A percentile compares a stretch with the other conserved stretches of the same genome.
phyloP scores from a whole-genome alignment of 2,888 invertebrate genomes.

The Drosophila koepferae region DNA sequence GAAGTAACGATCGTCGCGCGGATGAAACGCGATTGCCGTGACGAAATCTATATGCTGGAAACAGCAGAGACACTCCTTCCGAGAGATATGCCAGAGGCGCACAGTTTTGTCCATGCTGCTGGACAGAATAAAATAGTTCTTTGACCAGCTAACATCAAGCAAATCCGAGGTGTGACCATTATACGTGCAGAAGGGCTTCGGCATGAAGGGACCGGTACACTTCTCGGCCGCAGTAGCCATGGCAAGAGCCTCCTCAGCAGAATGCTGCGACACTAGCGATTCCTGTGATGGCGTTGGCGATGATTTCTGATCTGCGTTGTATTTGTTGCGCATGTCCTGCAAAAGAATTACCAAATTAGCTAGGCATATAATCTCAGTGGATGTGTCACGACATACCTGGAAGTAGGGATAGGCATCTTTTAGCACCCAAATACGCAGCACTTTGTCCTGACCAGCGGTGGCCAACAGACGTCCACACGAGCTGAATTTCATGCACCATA shows the following conservation, averaged over 20 bases:
- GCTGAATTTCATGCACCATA: conserved; percentile 99
- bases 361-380: accelerated
- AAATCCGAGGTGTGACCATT: conserved; percentile 98
- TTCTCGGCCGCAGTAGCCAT: conserved; percentile 87
- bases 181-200: conserved; percentile 96
- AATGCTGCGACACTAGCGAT: conserved; percentile 92
- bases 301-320: conserved; percentile 94
- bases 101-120: conserved; percentile 99
- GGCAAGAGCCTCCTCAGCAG: conserved; percentile 87
- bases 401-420: conserved; percentile 96
- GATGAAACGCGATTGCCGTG: conserved; percentile 99
- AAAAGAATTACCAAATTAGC: conserved; percentile 9
- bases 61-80: conserved; percentile 98
- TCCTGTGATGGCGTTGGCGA: conserved; percentile 97
- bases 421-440: conserved; percentile 97
- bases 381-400: conserved; percentile 86
- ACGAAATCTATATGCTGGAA: conserved; percentile 99
- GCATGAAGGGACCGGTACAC: conserved; percentile 91
- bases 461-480: conserved; percentile 97
- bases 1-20: conserved; percentile 95
- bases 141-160: conserved; percentile 99
- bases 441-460: conserved; percentile 98
- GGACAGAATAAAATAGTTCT: conserved; percentile 98
- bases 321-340: conserved; percentile 97
- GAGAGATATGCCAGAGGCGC: conserved; percentile 97